phyloP scores from a whole-genome alignment of 2,888 invertebrate species.

The Heteromyza rotundicornis region DNA sequence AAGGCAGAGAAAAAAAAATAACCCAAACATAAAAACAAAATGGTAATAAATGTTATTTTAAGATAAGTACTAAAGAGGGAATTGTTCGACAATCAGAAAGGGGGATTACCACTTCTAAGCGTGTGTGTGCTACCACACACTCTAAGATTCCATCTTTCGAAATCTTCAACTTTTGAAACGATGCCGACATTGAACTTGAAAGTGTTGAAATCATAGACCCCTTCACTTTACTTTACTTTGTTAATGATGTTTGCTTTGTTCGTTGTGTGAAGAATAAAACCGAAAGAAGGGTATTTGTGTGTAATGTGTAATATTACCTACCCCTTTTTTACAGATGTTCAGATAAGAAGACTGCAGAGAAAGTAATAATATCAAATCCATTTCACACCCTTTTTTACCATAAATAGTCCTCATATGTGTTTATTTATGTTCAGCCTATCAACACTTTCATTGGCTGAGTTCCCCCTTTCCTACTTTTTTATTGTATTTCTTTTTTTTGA shows the following conservation, averaged over 20 bases:
- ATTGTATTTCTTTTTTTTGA: not conserved
- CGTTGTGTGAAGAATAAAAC: too few relatives aligned
- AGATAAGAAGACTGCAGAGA: too few relatives aligned
- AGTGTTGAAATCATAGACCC: slow-evolving; percentile 16
- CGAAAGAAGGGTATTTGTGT: too few relatives aligned
- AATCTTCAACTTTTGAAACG: slow-evolving; percentile 28
- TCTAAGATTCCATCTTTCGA: slow-evolving; percentile 28
- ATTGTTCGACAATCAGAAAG: not conserved
- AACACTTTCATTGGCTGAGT: slow-evolving; percentile 18
- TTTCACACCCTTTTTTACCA: slow-evolving; percentile 10
- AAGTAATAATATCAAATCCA: too few relatives aligned
- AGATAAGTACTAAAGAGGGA: too few relatives aligned
- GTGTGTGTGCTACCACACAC: slow-evolving; percentile 30
- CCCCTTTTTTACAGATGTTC: too few relatives aligned
- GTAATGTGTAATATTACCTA: too few relatives aligned
- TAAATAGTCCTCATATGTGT: not conserved
- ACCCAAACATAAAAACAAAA: too few relatives aligned
- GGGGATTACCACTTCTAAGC: slow-evolving; percentile 36
- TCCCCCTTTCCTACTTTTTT: slow-evolving; percentile 21
- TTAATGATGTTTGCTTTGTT: too few relatives aligned
- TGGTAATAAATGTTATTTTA: too few relatives aligned
- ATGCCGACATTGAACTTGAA: slow-evolving; percentile 51
- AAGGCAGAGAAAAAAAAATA: not conserved
- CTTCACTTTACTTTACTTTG: too few relatives aligned
- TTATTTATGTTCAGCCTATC: slow-evolving; percentile 18